Evolutionary conservation across 1,140 invertebrate species (phyloP).

Genomic region (Euura lappo): DNA sequence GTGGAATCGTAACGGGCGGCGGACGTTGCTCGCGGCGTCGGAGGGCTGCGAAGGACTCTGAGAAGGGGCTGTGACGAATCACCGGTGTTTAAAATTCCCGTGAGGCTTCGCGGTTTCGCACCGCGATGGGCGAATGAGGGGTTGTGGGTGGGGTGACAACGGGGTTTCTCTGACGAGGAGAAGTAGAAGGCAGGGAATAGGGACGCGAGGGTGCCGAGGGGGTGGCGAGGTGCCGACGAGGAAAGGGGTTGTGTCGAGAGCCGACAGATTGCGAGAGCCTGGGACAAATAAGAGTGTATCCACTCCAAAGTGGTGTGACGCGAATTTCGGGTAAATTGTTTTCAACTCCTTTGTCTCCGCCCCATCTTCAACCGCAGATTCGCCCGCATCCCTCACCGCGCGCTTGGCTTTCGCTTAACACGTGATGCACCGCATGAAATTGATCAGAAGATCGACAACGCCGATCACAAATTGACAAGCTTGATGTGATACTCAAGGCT

Average conservation of each 20-base stretch:
- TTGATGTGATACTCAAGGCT: too few relatives aligned
- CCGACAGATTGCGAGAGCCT: constrained; percentile 51
- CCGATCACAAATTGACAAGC: too few relatives aligned
- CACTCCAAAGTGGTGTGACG: constrained; percentile 49
- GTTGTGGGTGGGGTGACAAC: not conserved
- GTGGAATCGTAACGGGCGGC: not conserved
- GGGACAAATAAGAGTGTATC: constrained; percentile 55
- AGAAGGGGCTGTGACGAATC: constrained; percentile 40
- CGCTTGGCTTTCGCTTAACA: not conserved
- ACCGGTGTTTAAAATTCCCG: constrained; percentile 54
- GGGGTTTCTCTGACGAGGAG: too few relatives aligned
- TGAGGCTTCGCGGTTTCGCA: constrained; percentile 42
- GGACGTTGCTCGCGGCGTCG: constrained; percentile 12
- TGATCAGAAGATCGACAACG: too few relatives aligned
- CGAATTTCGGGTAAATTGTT: constrained; percentile 55
- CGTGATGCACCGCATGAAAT: not conserved
- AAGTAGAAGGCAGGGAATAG: constrained; percentile 10
- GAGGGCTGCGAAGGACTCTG: constrained; percentile 15
- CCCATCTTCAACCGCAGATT: constrained; percentile 22
- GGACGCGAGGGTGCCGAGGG: constrained; percentile 16
- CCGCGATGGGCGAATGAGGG: constrained; percentile 28
- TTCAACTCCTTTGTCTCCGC: constrained; percentile 37
- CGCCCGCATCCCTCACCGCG: constrained; percentile 28
- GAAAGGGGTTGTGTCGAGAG: constrained; percentile 40
- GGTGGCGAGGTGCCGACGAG: constrained; percentile 14